Evolutionary conservation across 1,140 invertebrate species (phyloP).

Genomic region (Maniola jurtina): DNA sequence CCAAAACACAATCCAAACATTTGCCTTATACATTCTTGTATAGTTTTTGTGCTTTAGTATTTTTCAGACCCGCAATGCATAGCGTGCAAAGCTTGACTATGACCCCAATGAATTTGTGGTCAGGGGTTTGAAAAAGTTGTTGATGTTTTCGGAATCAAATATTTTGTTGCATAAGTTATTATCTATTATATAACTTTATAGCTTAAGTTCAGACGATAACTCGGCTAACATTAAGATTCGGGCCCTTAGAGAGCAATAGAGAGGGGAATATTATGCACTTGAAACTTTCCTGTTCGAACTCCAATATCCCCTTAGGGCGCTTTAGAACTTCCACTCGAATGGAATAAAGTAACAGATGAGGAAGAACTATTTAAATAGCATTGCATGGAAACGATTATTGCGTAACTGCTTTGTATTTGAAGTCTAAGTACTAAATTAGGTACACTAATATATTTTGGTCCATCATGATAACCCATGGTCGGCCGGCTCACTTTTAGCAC

Average conservation of each 20-base stretch:
- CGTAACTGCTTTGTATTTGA: no score
- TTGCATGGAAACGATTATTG: background rate
- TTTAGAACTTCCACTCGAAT: conserved; percentile 12
- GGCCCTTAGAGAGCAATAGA: background rate
- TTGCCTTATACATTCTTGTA: no score
- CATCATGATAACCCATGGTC: no score
- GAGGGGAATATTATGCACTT: conserved; percentile 9
- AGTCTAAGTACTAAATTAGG: no score
- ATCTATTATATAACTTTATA: background rate
- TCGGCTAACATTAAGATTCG: background rate
- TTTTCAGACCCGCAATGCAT: no score
- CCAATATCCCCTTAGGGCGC: conserved; percentile 9
- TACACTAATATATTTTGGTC: no score
- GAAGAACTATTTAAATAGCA: background rate
- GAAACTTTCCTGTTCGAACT: conserved; percentile 7
- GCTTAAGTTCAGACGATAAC: background rate
- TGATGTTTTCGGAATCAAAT: background rate
- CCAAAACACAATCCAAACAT: no score
- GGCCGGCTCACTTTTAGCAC: no score
- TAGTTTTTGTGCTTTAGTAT: no score
- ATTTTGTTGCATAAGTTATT: background rate
- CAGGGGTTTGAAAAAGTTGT: no score
- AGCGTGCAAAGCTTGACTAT: no score
- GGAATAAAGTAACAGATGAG: conserved; percentile 5
- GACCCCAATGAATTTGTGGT: no score